A percentile compares a stretch with the other conserved stretches of the same genome.
Evolutionary conservation across 2,888 invertebrate genomes (phyloP).

Genomic region (Acleris literana): DNA sequence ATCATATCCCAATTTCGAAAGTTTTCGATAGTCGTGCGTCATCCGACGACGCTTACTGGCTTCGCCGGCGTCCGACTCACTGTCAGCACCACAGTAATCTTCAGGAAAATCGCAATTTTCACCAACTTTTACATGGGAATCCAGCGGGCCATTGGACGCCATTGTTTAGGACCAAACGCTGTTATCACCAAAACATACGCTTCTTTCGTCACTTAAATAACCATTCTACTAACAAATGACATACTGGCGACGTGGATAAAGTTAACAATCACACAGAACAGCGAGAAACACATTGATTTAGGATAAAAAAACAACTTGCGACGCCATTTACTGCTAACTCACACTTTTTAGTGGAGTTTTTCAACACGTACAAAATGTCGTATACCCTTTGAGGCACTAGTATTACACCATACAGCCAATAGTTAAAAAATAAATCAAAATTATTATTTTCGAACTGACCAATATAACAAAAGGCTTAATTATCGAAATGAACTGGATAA

Average conservation of each 20-base stretch:
- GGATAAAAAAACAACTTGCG: conserved; percentile 80
- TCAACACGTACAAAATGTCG: conserved; percentile 43
- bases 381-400: conserved; percentile 47
- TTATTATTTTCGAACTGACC: too few relatives aligned
- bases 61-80: conserved; percentile 71
- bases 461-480: too few relatives aligned
- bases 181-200: conserved; percentile 61
- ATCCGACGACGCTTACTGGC: conserved; percentile 73
- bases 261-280: conserved; percentile 53
- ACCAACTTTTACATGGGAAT: conserved; percentile 76
- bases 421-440: not conserved
- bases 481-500: too few relatives aligned
- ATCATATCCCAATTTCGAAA: conserved; percentile 75
- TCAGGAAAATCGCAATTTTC: conserved; percentile 68
- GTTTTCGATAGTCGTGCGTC: conserved; percentile 74
- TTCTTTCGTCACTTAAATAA: conserved; percentile 67
- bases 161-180: conserved; percentile 71
- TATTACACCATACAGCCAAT: conserved; percentile 46
- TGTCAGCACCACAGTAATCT: conserved; percentile 59
- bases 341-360: conserved; percentile 62
- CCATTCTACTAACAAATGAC: conserved; percentile 51
- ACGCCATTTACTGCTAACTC: conserved; percentile 79
- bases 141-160: conserved; percentile 75
- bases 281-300: conserved; percentile 72
- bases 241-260: conserved; percentile 53